Conservation (phyloP, 1,140 invertebrate genomes). For the Drosophila prosaltans region DNA sequence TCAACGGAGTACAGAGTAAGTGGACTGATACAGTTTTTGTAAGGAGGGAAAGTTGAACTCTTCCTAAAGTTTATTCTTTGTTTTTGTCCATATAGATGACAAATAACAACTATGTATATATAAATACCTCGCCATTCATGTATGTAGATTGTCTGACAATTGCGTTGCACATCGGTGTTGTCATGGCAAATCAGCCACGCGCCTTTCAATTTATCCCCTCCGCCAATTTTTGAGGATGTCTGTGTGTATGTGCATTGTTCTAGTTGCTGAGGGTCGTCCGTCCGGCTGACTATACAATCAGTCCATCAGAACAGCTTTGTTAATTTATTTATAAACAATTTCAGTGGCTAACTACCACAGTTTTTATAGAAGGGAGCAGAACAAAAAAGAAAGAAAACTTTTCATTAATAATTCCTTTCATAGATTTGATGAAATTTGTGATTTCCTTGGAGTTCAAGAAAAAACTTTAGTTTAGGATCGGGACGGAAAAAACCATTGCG, state of each 20-base stretch:
- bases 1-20: background rate
- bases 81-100: background rate
- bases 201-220: background rate
- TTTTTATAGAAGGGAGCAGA: background rate
- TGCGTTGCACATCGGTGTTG: slow-evolving; percentile 21
- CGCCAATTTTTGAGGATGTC: background rate
- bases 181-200: slow-evolving; percentile 22
- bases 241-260: slow-evolving; percentile 49
- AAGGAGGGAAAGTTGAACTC: background rate
- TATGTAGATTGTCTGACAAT: background rate
- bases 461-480: no score
- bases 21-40: background rate
- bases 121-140: background rate
- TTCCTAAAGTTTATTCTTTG: background rate
- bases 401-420: no score
- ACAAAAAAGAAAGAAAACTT: no score
- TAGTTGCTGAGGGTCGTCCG: slow-evolving; percentile 37
- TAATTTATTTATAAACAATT: slow-evolving; percentile 72
- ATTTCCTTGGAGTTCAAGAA: no score
- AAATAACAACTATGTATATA: background rate
- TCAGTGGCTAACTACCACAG: background rate
- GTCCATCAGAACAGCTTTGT: slow-evolving; percentile 46
- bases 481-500: no score
- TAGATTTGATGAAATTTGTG: no score
- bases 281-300: slow-evolving; percentile 9